These are phyloP conservation scores for Leucosticte australis DNA, from an alignment of 2,113 vertebrate species.

Conservation along the genomic window DNA sequence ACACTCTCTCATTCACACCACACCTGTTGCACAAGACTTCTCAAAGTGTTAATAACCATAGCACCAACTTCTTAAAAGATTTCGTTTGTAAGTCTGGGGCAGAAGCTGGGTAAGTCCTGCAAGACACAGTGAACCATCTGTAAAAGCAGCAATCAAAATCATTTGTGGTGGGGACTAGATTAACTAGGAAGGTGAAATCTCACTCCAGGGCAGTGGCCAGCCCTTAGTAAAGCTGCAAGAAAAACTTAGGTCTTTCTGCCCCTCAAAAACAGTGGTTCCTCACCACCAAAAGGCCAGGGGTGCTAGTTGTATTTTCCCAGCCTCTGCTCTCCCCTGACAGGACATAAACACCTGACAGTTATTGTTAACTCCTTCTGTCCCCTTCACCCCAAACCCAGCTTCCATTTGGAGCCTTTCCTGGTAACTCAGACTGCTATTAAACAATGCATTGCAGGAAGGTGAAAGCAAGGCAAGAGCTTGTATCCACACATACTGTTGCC, in stretches of 20 bases:
- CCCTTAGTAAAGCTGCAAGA: neutral
- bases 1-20: neutral
- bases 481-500: fast-evolving
- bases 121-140: neutral
- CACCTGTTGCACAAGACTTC: neutral
- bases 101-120: fast-evolving
- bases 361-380: neutral
- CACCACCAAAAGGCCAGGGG: fast-evolving
- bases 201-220: neutral
- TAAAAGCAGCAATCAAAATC: neutral
- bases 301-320: neutral
- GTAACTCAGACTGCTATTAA: neutral
- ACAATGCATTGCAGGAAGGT: neutral
- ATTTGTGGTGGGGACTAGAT: neutral
- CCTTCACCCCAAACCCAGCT: neutral
- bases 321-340: neutral
- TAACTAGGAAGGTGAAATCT: neutral
- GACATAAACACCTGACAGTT: neutral
- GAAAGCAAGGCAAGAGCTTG: neutral
- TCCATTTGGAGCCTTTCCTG: neutral
- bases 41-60: neutral
- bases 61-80: neutral
- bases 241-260: neutral
- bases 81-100: neutral
- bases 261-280: fast-evolving